Evolutionary conservation across 2,888 invertebrate species (phyloP), one percentile per base, ranked within the genome.

Genomic region (Oscheius onirici): DNA sequence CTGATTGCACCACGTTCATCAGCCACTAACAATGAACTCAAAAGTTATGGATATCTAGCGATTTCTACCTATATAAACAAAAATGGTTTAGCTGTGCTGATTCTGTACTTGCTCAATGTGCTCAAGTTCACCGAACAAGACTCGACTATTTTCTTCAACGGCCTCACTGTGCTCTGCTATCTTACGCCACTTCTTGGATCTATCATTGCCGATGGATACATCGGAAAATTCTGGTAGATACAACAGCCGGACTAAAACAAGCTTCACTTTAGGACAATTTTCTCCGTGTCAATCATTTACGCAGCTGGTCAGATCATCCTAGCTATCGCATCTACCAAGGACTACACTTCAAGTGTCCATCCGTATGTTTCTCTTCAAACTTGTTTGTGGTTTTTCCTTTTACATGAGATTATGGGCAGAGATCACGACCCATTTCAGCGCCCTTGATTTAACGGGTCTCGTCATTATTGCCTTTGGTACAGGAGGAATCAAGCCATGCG

Each of bases 151-250:
- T 91, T 95, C 75, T 99, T 93, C 89, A 97, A 99, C 88, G 90
- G 91, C 6, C 97, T 95, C 89, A 92, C 92, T 1, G 93, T 94
- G 92, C 90, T 95, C 82, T 94, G 94, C 20, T 99, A 94, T 90
- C 92, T 95, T 89, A 94, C 93, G 78, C 95, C 95, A 0, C 82
- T 95, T 1, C 86, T 95, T 43, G 97, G 97, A 10, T 97, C 97
- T 43, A 93, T 97, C 87, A 89, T 97, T 54, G 95, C 97, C 0
- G 97, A 99, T 89, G 94, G 95, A 71, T 92, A 92, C 90, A 90
- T 96, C 55, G 97, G 97, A 69, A 93, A 95, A 90, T 97, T 93
- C 89, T 92, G 91, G 91, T 91, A 79, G 78, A 79, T 24, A 34
- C 20, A 65, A 41, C 40, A 10, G 11, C 11, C 2, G 1, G 3